Conservation (phyloP, 2,797 vertebrate species). For the Enteromius anoplus region DNA sequence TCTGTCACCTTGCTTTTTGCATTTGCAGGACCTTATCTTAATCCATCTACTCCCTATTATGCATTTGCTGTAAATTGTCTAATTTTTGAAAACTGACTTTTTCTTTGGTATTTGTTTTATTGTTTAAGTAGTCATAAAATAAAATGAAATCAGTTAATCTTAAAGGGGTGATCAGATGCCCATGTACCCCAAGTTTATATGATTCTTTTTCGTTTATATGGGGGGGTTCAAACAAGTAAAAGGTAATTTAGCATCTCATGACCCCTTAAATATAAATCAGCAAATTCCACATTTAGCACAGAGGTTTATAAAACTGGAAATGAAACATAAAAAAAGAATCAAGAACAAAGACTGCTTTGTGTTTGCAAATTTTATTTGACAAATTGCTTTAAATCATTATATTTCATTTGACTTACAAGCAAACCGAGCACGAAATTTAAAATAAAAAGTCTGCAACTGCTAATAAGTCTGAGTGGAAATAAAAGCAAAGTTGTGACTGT, state of each 20-base stretch:
- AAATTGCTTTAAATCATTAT: not conserved
- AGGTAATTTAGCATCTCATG: no score
- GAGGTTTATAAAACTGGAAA: not conserved
- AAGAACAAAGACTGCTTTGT: not conserved
- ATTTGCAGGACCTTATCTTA: not conserved
- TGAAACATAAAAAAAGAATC: not conserved
- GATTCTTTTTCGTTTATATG: no score
- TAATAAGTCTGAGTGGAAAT: not conserved
- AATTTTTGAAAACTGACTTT: not conserved
- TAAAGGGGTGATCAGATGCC: not conserved
- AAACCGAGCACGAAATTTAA: not conserved
- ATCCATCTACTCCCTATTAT: not conserved
- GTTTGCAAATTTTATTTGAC: constrained; percentile 17
- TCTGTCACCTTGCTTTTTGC: not conserved
- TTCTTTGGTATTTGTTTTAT: not conserved
- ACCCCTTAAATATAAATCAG: not conserved
- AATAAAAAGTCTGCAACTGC: not conserved
- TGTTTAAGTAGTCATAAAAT: not conserved
- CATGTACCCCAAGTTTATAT: no score
- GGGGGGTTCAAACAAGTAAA: no score
- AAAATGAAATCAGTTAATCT: not conserved
- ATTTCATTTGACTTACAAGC: not conserved
- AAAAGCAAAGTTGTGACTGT: not conserved
- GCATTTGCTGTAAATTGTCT: not conserved
- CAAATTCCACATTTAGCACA: not conserved